These are phyloP conservation scores for Cyaniris semiargus DNA, from an alignment of 2,888 invertebrate species.

Conservation along the genomic window DNA sequence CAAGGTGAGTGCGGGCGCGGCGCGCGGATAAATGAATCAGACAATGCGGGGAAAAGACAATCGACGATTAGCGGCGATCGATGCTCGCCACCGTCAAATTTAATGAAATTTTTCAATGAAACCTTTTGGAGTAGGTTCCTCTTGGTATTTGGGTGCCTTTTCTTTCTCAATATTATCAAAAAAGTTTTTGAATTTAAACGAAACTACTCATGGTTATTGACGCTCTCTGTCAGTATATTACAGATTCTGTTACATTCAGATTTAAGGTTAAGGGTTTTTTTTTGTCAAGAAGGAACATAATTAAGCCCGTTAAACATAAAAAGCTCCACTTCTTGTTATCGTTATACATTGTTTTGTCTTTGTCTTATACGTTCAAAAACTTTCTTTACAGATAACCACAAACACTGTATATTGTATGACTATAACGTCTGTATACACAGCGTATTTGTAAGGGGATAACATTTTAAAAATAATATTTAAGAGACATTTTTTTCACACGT, in stretches of 20 bases:
- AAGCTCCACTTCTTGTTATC: too few species aligned
- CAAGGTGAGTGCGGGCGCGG: not conserved
- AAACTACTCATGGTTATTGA: not conserved
- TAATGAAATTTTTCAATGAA: slow-evolving; percentile 24
- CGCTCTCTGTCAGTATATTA: too few species aligned
- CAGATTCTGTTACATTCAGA: too few species aligned
- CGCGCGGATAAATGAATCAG: slow-evolving; percentile 13
- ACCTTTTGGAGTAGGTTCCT: not conserved
- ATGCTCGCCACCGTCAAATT: slow-evolving; percentile 40
- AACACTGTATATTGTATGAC: not conserved
- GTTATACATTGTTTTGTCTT: not conserved
- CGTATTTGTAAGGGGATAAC: not conserved
- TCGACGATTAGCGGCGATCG: slow-evolving; percentile 45
- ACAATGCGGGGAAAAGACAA: slow-evolving; percentile 40
- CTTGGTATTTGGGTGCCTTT: not conserved
- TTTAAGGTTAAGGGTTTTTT: too few species aligned
- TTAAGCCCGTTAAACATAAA: too few species aligned
- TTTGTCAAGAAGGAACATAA: too few species aligned
- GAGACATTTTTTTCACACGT: too few species aligned
- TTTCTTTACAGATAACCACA: too few species aligned
- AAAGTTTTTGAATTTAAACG: not conserved
- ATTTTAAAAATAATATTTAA: not conserved
- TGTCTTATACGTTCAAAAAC: not conserved
- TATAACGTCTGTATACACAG: too few species aligned
- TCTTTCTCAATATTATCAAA: not conserved